phyloP scores from a whole-genome alignment of 2,888 invertebrate species.

The Polyploca ridens region DNA sequence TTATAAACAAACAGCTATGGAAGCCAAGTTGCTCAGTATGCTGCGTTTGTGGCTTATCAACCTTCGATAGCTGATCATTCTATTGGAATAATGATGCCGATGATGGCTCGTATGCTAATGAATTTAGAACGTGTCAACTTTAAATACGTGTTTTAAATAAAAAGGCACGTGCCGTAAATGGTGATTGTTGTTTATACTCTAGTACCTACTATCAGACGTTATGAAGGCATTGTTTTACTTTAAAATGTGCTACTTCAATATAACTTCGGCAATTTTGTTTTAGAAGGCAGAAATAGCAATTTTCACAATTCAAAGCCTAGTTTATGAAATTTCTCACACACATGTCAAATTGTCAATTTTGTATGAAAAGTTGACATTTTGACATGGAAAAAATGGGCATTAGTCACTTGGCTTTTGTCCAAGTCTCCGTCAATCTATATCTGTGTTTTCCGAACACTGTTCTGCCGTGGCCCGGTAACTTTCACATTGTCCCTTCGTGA shows the following conservation, averaged over 20 bases:
- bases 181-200: background rate
- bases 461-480: no score
- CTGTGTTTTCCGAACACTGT: no score
- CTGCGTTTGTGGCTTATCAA: background rate
- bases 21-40: background rate
- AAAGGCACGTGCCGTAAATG: background rate
- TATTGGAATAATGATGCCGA: background rate
- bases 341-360: no score
- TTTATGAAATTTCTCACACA: no score
- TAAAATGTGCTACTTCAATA: background rate
- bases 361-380: no score
- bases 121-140: background rate
- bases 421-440: no score
- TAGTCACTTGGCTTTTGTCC: no score
- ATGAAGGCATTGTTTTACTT: background rate
- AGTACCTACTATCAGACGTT: background rate
- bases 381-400: no score
- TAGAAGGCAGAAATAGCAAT: no score
- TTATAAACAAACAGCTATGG: background rate
- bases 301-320: no score
- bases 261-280: no score
- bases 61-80: slow-evolving; percentile 1
- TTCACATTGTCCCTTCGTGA: no score
- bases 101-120: background rate
- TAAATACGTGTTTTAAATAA: background rate